Evolutionary conservation across 2,113 vertebrate genomes (phyloP), one percentile per base, ranked within the genome.

Genomic region (Tauraco erythrolophus): DNA sequence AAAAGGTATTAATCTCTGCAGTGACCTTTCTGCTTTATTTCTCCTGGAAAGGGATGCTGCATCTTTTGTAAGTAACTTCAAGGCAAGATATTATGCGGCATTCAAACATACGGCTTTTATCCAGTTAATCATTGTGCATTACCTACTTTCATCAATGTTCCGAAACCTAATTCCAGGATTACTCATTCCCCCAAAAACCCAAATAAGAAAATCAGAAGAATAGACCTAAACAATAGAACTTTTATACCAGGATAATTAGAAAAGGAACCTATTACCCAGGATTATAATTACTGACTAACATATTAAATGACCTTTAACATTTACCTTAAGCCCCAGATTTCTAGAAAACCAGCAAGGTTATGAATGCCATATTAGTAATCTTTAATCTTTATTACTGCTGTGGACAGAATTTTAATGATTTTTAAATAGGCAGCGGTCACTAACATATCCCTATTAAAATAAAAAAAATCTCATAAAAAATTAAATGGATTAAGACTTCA

Each of bases 401-500:
- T 98, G 98, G 98, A 98, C 98, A 98, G 98, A 98, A 99, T 99
- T 98, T 97, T 98, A 98, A 99, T 98, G 98, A 98, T 98, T 98
- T 98, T 98, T 98, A 98, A 98, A 98, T 98, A 98, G 98, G 98
- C 98, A 98, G 94, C 96, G 97, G 98, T 98, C 97, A 98, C 98
- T 98, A 98, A 98, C 98, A 98, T 98, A 98, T 97, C 98, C 98
- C 98, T 98, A 98, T 98, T 98, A 98, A 98, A 98, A 98, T 98
- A 95, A 98, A 97, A 98, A 98, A 97, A 98, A 98, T 97, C 98
- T 99, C 97, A 98, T 99, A 98, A 98, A 99, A 98, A 98, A 99
- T 99, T 98, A 99, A 99, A 99, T 98, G 98, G 98, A 99, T 99
- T 99, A 99, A 99, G 99, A 99, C 99, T 99, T 99, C 98, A 99